A percentile compares a stretch with the other conserved stretches of the same genome.
Conservation (phyloP, 2,113 vertebrate species). For the Sapayoa aenigma region DNA sequence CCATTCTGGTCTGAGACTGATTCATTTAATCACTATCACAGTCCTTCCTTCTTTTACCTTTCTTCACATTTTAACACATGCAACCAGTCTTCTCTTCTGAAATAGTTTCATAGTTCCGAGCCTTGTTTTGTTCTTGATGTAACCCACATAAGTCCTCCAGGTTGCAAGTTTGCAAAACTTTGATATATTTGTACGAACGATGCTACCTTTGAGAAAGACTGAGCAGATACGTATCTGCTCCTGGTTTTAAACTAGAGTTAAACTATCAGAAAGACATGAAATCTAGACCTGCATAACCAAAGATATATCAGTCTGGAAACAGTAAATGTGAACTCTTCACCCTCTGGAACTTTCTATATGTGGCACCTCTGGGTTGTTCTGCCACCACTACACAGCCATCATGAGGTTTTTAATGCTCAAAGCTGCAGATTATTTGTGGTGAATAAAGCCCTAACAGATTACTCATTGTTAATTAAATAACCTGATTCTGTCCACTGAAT, state of each 20-base stretch:
- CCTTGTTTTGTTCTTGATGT: background rate
- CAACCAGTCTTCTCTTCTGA: background rate
- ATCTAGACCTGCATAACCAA: background rate
- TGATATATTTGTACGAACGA: background rate
- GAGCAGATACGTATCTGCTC: background rate
- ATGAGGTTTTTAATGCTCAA: background rate
- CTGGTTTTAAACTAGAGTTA: background rate
- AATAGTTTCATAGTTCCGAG: background rate
- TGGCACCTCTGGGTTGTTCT: background rate
- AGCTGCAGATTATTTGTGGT: constrained; percentile 70
- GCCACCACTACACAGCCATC: background rate
- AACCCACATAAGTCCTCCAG: background rate
- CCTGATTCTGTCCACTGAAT: constrained; percentile 76
- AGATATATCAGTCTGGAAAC: background rate
- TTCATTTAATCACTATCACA: background rate
- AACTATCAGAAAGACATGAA: background rate
- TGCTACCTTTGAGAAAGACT: background rate
- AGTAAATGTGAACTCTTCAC: background rate
- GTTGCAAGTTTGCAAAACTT: background rate
- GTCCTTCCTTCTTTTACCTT: background rate
- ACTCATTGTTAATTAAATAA: constrained; percentile 80
- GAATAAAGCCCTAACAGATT: constrained; percentile 72
- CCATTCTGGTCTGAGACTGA: background rate
- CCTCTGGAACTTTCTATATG: background rate
- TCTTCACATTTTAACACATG: background rate